These are phyloP conservation scores for Lysandra coridon DNA, from an alignment of 2,888 invertebrate species.

Conservation along the genomic window DNA sequence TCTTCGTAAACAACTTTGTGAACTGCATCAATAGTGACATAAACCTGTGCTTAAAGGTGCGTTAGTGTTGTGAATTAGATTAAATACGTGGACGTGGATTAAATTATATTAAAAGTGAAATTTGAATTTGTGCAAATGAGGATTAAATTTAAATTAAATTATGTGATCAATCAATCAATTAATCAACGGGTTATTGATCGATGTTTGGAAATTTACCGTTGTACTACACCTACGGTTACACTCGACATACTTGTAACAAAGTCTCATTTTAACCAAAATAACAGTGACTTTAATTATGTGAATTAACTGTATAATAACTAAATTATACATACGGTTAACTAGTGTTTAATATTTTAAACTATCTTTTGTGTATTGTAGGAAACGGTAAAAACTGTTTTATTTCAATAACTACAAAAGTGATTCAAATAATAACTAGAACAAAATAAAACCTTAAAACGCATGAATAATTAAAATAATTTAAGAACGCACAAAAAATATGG, in stretches of 20 bases:
- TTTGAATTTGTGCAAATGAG: not conserved
- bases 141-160: not conserved
- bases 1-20: conserved; percentile 61
- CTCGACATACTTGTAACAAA: not conserved
- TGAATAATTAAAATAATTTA: not conserved
- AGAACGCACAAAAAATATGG: not conserved
- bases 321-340: not conserved
- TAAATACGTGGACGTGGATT: conserved; percentile 27
- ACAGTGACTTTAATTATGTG: conserved; percentile 4
- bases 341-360: not conserved
- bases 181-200: conserved; percentile 2
- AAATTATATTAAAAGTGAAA: not conserved
- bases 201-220: conserved; percentile 10
- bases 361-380: not conserved
- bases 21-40: conserved; percentile 72
- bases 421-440: not conserved
- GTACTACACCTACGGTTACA: not conserved
- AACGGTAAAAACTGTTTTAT: not conserved
- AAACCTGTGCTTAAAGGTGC: conserved; percentile 71
- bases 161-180: not conserved
- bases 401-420: not conserved
- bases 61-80: conserved; percentile 30
- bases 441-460: not conserved
- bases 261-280: not conserved
- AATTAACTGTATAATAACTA: not conserved